Evolutionary conservation across 2,113 vertebrate genomes (phyloP), one percentile per base, ranked within the genome.

Genomic region (Pseudois nayaur): DNA sequence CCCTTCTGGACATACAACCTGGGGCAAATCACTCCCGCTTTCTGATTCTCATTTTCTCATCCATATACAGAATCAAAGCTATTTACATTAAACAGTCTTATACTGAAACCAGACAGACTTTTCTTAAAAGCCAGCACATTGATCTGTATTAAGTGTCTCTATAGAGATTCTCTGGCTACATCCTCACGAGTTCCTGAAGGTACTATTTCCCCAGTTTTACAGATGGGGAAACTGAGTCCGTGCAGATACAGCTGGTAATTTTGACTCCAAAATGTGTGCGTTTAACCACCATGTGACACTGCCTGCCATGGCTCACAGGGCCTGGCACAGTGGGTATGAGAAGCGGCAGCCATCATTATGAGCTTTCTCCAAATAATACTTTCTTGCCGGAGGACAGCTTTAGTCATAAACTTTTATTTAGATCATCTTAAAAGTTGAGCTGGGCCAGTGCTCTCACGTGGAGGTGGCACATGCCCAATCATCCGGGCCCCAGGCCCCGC

Each of bases 251-350:
- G 76, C 33, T 25, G 12, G 21, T n/a, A 40, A 54, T 52, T 54
- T 3, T 40, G 45, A 50, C 31, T 57, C 52, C 83, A 29, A 84
- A 43, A 60, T n/a, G 11, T 19, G 14, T 48, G 52, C 88, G 3
- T 48, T 55, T 29, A 60, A 57, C 57, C n/a, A 15, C 81, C 12
- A 4, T 0, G 10, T 45, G 83, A 17, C 55, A 2, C 19, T 6
- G 16, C 14, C 31, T 12, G 36, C 8, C 6, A 12, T 0, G 10
- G 8, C 8, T 55, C 33, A 43, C 2, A 16, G 36, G 1, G 59
- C 29, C 78, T 2, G 27, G 52, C 45, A 59, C 55, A 5, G 50
- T 2, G 36, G 48, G 50, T 8, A 4, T 27, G 10, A 57, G 19
- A 50, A 40, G 40, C 0, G 11, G 10, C 31, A 52, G 54, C 17